These are phyloP conservation scores for Ammodytes dubius DNA, from an alignment of 2,113 vertebrate species.

Conservation along the genomic window DNA sequence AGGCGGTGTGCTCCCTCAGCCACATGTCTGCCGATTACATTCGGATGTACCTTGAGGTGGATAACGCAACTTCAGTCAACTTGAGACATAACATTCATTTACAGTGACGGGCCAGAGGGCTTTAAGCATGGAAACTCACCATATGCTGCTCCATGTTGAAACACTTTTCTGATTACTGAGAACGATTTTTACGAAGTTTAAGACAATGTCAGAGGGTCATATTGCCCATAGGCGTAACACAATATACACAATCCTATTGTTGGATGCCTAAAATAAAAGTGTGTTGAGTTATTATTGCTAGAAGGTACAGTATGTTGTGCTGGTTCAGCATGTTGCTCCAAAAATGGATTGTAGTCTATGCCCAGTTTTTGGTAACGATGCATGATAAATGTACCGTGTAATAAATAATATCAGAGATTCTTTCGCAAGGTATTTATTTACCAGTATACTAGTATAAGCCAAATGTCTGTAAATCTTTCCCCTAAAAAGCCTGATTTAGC, in stretches of 20 bases:
- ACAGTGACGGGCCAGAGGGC: conserved; percentile 20
- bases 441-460: neutral
- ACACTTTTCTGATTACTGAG: conserved; percentile 34
- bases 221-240: neutral
- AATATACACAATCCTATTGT: neutral
- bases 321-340: neutral
- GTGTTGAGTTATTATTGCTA: neutral
- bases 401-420: neutral
- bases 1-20: conserved; percentile 26
- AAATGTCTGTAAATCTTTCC: neutral
- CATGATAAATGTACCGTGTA: neutral
- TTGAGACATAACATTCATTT: conserved; percentile 27
- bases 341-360: conserved; percentile 13
- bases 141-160: conserved; percentile 6
- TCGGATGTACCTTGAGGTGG: conserved; percentile 54
- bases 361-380: neutral
- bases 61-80: conserved; percentile 33
- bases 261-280: conserved; percentile 8
- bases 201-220: neutral
- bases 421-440: neutral
- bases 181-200: conserved; percentile 1
- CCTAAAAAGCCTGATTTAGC: neutral
- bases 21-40: conserved; percentile 46
- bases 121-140: conserved; percentile 27
- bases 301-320: neutral